These are phyloP conservation scores for Anser cygnoides DNA, from an alignment of 2,113 vertebrate genomes.

Conservation along the genomic window DNA sequence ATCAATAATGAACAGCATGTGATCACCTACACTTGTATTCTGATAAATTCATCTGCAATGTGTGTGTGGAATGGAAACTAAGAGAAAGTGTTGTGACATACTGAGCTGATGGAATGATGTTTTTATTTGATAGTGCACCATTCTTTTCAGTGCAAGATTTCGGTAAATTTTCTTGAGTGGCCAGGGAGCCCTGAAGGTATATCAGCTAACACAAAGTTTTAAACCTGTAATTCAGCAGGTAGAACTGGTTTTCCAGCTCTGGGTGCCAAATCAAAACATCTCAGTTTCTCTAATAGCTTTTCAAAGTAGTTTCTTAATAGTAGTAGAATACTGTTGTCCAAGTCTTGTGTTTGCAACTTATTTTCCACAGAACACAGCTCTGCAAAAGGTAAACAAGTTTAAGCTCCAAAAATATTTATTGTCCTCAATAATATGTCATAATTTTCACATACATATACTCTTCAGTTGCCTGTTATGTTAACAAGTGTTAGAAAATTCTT, in stretches of 20 bases:
- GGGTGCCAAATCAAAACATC: neutral
- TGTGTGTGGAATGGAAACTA: neutral
- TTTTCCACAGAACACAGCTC: neutral
- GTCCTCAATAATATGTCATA: neutral
- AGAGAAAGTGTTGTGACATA: neutral
- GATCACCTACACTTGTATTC: slow-evolving; percentile 17
- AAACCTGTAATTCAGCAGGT: neutral
- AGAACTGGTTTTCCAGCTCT: slow-evolving; percentile 10
- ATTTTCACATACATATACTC: neutral
- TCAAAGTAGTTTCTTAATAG: neutral
- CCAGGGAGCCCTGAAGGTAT: neutral
- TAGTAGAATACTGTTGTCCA: neutral
- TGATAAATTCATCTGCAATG: neutral
- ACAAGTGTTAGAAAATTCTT: neutral
- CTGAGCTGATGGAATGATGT: neutral
- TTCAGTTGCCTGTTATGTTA: neutral
- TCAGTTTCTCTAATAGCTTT: neutral
- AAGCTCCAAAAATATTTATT: neutral
- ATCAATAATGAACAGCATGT: slow-evolving; percentile 40
- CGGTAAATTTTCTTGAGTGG: neutral
- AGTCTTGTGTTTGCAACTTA: neutral
- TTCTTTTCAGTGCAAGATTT: neutral
- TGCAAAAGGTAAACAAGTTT: neutral
- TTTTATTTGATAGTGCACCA: slow-evolving; percentile 1
- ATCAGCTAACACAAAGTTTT: neutral